Base-by-base conservation (phyloP, 2,888 invertebrate genomes). In the Sarcophaga variegata region DNA sequence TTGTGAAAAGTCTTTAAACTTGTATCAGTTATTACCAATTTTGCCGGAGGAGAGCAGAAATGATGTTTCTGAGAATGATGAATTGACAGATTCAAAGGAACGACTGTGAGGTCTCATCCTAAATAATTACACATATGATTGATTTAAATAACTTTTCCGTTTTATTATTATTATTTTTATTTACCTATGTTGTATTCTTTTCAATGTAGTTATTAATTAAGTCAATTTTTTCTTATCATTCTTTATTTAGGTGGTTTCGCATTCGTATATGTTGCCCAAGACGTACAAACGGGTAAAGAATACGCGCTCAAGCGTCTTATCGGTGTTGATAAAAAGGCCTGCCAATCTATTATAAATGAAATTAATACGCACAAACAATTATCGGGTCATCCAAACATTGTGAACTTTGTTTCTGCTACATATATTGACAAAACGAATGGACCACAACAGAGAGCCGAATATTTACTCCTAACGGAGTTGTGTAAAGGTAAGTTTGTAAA, bases 221-320 rank as follows among this genome's bases (percentile, higher is more conserved):
- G 6, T 22, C 11, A 4, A n/a, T 62, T 25, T 62, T 49, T 69
- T 77, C 12, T 49, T 82, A 67, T 70, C 64, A 71, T n/a, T 60
- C 37, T 20, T 59, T 64, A 25, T 74, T 60, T 88, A 99, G 99
- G 99, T 95, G 99, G 99, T 88, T 99, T 98, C 95, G 98, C 98
- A 85, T 97, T 98, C 94, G 98, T 99, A 84, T 99, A 97, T 95
- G 97, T 97, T 89, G 98, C 98, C 90, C 98, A 98, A 95, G 98
- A 99, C 94, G 94, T 96, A 86, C 95, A 96, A 87, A 96, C 96
- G 88, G 97, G 97, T 88, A 97, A 97, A 89, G 97, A 98, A 92
- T 99, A 97, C 95, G 99, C 99, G 90, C 95, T 99, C 88, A 99
- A 99, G 95, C 96, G 97, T 93, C 94, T 97, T 89, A 95, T 97